phyloP scores from a whole-genome alignment of 2,888 invertebrate species.

The Zele albiditarsus region DNA sequence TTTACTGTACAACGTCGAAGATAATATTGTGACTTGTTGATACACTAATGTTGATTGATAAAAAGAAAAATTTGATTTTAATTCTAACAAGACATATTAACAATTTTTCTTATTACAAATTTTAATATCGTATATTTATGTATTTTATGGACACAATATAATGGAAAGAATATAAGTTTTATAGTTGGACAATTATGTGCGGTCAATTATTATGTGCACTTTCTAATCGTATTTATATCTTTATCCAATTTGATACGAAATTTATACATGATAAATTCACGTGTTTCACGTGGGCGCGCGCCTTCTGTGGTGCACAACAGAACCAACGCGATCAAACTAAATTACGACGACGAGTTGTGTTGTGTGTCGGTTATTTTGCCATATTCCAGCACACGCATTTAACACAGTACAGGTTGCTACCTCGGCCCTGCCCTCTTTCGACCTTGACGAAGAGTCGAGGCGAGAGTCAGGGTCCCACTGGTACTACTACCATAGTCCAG shows the following conservation, averaged over 20 bases:
- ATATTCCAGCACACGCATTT: constrained; percentile 50
- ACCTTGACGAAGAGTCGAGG: constrained; percentile 47
- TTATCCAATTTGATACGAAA: constrained; percentile 50
- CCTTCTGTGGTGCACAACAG: constrained; percentile 48
- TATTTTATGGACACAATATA: background rate
- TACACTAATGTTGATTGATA: background rate
- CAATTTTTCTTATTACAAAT: background rate
- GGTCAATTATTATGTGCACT: background rate
- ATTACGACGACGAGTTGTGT: constrained; percentile 57
- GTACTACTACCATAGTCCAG: constrained; percentile 5
- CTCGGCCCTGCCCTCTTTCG: constrained; percentile 50
- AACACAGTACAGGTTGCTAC: constrained; percentile 49
- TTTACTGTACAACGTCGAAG: constrained; percentile 12
- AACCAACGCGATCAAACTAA: constrained; percentile 50
- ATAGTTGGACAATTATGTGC: background rate
- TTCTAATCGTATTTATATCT: constrained; percentile 32
- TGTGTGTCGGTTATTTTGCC: constrained; percentile 42
- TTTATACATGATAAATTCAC: constrained; percentile 58
- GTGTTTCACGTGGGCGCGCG: constrained; percentile 59
- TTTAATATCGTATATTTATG: background rate
- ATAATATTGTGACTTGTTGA: constrained; percentile 18
- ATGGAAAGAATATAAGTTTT: background rate
- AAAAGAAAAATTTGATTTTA: background rate
- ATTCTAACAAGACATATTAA: background rate
- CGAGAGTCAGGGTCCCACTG: constrained; percentile 31